Evolutionary conservation across 2,113 vertebrate genomes (phyloP), one percentile per base, ranked within the genome.

Genomic region (Dasyurus viverrinus): DNA sequence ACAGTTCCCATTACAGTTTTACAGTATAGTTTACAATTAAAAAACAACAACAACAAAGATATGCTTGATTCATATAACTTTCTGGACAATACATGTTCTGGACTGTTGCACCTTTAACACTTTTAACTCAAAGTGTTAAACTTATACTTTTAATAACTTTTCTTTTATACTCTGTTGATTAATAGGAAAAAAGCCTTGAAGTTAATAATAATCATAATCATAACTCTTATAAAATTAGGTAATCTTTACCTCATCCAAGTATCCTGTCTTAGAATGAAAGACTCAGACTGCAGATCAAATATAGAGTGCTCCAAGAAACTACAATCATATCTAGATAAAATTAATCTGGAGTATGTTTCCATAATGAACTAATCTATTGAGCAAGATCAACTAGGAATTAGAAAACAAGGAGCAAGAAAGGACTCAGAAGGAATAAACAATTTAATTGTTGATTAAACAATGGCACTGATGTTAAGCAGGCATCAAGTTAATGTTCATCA

Each of bases 71-170:
- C 55, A 50, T 76, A 91, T 90, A 54, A 93, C 0, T 48, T 54
- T 46, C 53, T 60, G 25, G 0, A 26, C 0, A 53, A 23, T 0
- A 0, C 91, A 53, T 1, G 90, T 23, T n/a, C 91, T 7, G 0
- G 27, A 84, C 2, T 92, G 0, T 47, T 8, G 27, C 25, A 9
- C 54, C 52, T 48, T 93, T 90, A 90, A 92, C 23, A 92, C 22
- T 54, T 52, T 26, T 19, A 3, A 8, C 1, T 89, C 25, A 30
- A 30, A n/a, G n/a, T n/a, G n/a, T n/a, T n/a, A n/a, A n/a, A n/a
- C n/a, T n/a, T n/a, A n/a, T n/a, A n/a, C n/a, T n/a, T n/a, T n/a
- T n/a, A n/a, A n/a, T n/a, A n/a, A n/a, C 53, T 0, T 8, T 9
- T 27, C 42, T 8, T 76, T 42, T 42, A 42, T n/a, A 19, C 36